Conservation (phyloP, 2,888 invertebrate species). For the Myopa testacea region DNA sequence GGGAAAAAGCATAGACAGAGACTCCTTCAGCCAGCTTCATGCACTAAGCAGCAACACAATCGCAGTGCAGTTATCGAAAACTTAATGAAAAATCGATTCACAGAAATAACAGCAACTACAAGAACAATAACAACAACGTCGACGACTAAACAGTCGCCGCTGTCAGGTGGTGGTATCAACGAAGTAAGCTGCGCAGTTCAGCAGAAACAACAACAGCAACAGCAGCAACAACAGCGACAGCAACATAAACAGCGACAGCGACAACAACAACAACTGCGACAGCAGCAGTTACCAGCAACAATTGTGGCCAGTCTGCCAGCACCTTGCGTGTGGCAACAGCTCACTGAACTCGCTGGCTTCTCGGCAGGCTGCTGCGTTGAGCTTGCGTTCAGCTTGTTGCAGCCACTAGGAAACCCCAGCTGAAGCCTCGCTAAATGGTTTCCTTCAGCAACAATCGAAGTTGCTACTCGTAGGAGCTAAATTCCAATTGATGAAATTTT, state of each 20-base stretch:
- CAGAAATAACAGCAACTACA: not conserved
- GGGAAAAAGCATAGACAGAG: not conserved
- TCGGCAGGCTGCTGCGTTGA: not conserved
- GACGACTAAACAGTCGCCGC: not conserved
- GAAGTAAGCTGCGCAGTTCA: no score
- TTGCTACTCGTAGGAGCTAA: constrained; percentile 19
- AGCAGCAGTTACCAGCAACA: not conserved
- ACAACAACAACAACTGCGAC: not conserved
- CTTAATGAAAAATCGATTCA: constrained; percentile 18
- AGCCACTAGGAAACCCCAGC: not conserved
- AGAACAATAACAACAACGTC: not conserved
- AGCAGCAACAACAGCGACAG: no score
- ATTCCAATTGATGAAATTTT: constrained; percentile 35
- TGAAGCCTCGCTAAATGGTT: constrained; percentile 16
- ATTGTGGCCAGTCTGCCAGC: not conserved
- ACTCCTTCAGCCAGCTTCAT: not conserved
- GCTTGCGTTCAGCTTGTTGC: not conserved
- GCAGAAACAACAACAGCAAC: no score
- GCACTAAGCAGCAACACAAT: not conserved
- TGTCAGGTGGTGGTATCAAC: not conserved
- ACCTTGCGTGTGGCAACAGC: constrained; percentile 34
- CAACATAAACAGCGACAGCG: no score
- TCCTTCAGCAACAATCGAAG: constrained; percentile 1
- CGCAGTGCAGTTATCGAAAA: constrained; percentile 33
- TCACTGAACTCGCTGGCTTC: not conserved